Base-by-base conservation (phyloP, 2,888 invertebrate genomes). In the Orthosia incerta region DNA sequence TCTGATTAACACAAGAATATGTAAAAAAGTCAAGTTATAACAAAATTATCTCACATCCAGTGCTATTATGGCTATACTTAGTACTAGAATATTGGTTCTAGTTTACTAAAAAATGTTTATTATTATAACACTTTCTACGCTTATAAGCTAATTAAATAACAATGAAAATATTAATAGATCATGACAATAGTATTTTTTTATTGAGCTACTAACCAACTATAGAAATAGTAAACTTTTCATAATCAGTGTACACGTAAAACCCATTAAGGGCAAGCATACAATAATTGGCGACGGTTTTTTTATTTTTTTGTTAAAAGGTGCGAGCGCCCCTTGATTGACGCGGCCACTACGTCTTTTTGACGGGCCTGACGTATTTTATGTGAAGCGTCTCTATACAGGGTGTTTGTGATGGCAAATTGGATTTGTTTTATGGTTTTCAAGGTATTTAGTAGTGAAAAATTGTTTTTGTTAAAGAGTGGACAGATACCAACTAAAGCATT, bases 281-380 rank as follows among this genome's bases (percentile, higher is more conserved):
- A 93, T 95, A 94, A 96, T 95, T 95, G 94, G 94, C 93, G 91
- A 90, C 86, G 86, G 87, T 80, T 91, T 91, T 26, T 91, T 91
- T 60, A 50, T 88, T 94, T 95, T 95, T 94, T 93, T 93, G 91
- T 89, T 90, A 50, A 80, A 88, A 88, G 89, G 85, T 89, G 91
- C 91, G 89, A 91, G 89, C 90, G 88, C 84, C 80, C 83, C 82
- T 88, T 96, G 96, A 96, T 94, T 95, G 96, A 96, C 95, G 94
- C 84, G 88, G 87, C 91, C 95, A 93, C 93, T 96, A 94, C 94
- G 91, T 95, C 95, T 94, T 94, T 95, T 94, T 95, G 96, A 95
- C 95, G 91, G 87, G 91, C 75, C 90, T 91, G 93, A 92, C 91
- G 93, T 90, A 89, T 94, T 93, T 93, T 93, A 91, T 94, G 92